Evolutionary conservation across 1,140 invertebrate species (phyloP), one percentile per base, ranked within the genome.

Genomic region (Euwallacea similis): DNA sequence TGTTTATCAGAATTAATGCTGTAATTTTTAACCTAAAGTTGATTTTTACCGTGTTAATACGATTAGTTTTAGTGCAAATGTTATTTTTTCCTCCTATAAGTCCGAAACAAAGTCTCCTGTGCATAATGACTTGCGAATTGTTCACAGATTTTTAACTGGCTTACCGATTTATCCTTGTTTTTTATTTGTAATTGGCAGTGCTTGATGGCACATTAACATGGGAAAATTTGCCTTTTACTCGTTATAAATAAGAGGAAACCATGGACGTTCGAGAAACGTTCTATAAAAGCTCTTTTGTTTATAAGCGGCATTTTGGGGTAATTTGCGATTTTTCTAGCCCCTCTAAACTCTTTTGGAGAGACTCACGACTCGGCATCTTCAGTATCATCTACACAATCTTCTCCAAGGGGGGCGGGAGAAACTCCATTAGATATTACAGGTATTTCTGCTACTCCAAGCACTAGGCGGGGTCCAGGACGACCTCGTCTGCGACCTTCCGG

Each of bases 401-500:
- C 74, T 41, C 74, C 74, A 6, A 56, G 73, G 16, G 71, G 68
- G 46, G 56, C 71, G 33, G 69, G 72, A 8, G 46, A 70, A 60
- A 69, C 56, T 50, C 43, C 66, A 11, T 42, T 69, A 16, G 65
- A 71, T 3, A 56, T 54, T 13, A 10, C 54, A 15, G 63, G 65
- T 9, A 21, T 42, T 6, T 13, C 64, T 13, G 54, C 62, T 8
- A 46, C 61, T 10, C 67, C 74, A 53, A 55, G 70, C 7, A 41
- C 76, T 3, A 84, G 88, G 66, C 81, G 91, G 33, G 91, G 91
- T 8, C 90, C 92, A 0, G 93, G 93, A 11, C 80, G 93, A 75
- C 93, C 93, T 0, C 83, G 91, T 6, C 81, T 91, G 60, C 86
- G 87, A 73, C 89, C 85, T 2, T 83, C 84, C 50, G 89, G 88